Evolutionary conservation across 2,888 invertebrate genomes (phyloP).

Genomic region (Belgica antarctica): DNA sequence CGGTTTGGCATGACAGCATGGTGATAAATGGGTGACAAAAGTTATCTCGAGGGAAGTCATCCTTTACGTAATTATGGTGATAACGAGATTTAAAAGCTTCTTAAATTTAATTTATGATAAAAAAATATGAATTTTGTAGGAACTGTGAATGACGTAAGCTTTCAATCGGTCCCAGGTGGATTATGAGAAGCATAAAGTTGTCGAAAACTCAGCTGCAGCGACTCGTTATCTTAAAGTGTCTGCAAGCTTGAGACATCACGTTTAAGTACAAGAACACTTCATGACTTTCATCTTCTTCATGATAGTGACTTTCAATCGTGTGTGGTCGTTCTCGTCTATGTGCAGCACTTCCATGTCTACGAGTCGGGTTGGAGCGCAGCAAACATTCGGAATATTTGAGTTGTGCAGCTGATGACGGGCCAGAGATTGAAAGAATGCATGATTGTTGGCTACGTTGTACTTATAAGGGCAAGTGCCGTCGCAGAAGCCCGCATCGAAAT

Average conservation of each 20-base stretch:
- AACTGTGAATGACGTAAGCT: constrained; percentile 1
- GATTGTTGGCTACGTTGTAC: constrained; percentile 33
- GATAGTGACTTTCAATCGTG: constrained; percentile 63
- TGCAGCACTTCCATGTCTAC: constrained; percentile 65
- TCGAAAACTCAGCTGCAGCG: no score
- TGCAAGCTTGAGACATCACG: constrained; percentile 49
- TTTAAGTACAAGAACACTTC: constrained; percentile 70
- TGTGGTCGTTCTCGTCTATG: constrained; percentile 62
- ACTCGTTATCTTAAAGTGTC: neutral
- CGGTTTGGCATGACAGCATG: no score
- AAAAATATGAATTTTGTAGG: neutral
- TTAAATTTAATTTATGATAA: neutral
- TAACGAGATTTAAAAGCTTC: neutral
- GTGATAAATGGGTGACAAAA: no score
- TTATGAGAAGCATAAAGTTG: no score
- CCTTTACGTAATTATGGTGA: neutral
- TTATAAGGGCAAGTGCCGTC: constrained; percentile 63
- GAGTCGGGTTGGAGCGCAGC: constrained; percentile 69
- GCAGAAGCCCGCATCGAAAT: constrained; percentile 70
- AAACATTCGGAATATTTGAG: constrained; percentile 48
- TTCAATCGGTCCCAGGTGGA: neutral
- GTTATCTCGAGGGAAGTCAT: no score
- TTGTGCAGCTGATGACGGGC: constrained; percentile 31
- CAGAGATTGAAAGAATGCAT: constrained; percentile 38
- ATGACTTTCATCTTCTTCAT: constrained; percentile 71